Conservation (phyloP, 2,888 invertebrate genomes). For the Morpho deidamia region DNA sequence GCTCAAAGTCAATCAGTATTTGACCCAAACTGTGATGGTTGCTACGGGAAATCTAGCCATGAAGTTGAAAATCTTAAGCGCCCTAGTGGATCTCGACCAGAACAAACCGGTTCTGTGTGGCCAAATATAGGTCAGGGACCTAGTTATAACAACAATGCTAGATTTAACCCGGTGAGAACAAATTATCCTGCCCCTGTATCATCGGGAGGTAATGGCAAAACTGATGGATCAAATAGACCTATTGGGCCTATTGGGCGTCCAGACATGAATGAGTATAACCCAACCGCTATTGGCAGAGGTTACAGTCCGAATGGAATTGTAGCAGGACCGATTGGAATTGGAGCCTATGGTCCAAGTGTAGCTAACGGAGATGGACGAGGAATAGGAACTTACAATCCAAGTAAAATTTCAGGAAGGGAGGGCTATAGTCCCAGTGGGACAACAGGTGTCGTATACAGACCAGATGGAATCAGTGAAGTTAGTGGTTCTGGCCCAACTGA, state of each 20-base stretch:
- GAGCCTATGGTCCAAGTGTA: slow-evolving; percentile 2
- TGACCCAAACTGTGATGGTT: slow-evolving; percentile 83
- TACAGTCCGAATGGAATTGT: neutral
- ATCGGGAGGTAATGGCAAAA: neutral
- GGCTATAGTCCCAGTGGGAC: neutral
- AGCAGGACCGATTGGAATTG: neutral
- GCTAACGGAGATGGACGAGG: neutral
- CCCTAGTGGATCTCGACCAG: slow-evolving; percentile 8
- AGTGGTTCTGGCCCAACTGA: neutral
- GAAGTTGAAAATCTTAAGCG: slow-evolving; percentile 44
- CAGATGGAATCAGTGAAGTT: neutral
- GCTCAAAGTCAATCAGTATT: slow-evolving; percentile 91
- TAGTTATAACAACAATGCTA: neutral
- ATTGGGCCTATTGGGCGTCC: neutral
- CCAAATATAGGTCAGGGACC: slow-evolving; percentile 14
- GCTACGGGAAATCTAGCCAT: slow-evolving; percentile 55
- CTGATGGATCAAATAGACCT: neutral
- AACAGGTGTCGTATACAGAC: neutral
- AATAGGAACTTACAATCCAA: neutral
- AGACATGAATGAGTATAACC: neutral
- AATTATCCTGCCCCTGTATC: neutral
- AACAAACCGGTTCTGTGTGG: slow-evolving; percentile 10
- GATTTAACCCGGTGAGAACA: neutral
- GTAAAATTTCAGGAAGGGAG: neutral
- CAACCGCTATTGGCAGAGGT: neutral